Base-by-base conservation (phyloP, 2,797 vertebrate genomes). In the Hozukius guyotensis region DNA sequence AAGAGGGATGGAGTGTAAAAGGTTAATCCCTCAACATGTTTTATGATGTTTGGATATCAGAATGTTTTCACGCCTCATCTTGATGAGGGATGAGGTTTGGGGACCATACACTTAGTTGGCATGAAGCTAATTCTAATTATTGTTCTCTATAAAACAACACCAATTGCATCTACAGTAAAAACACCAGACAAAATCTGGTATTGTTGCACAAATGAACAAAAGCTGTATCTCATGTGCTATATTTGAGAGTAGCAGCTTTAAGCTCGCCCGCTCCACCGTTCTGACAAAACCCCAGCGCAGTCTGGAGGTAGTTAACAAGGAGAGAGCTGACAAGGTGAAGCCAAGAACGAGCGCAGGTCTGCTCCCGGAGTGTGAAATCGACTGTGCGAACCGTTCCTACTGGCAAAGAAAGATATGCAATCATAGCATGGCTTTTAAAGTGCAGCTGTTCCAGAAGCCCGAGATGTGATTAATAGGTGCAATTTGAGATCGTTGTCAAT, bases 401-500 rank as follows among this genome's bases (percentile, higher is more conserved):
- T 83, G 88, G 86, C 84, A 87, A 22, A 80, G 56, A 57, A 22
- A 61, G 77, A 77, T 52, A 32, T 22, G 77, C 78, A 86, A 81
- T 85, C 88, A 80, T 6, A 75, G 77, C 87, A 52, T 82, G 74
- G 79, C 57, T 83, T 86, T 86, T 71, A 70, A 84, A 88, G 77
- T 52, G 55, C 85, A 92, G 85, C 83, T 93, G 90, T 76, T 87
- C 78, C 90, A 81, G 86, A 74, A 90, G 84, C 71, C 76, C 38
- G 65, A 88, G 61, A 88, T 81, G 84, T 90, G 89, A 91, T 91
- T 89, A 91, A 94, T 90, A 72, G 85, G 25, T 52, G 86, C 87
- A 88, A 91, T 91, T 80, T 80, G 87, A 89, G 80, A 88, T 84
- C 68, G 63, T 86, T 85, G 84, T 93, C 86, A 88, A 92, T 91